Evolutionary conservation across 2,888 invertebrate species (phyloP), one percentile per base, ranked within the genome.

Genomic region (Metellina segmentata): DNA sequence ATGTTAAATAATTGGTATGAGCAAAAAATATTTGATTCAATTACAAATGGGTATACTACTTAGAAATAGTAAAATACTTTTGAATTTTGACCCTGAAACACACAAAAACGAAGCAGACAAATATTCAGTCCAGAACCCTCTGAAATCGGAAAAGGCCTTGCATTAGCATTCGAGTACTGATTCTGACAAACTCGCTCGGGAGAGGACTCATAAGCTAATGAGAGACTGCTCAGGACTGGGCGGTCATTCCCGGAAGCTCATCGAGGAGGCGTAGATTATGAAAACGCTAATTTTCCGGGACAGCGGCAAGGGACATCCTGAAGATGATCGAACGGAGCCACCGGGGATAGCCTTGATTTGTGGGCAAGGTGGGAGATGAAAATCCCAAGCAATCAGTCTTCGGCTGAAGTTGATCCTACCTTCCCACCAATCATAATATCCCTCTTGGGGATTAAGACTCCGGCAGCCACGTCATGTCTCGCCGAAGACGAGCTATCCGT

Each of bases 381-480:
- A 87, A 79, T 69, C 79, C 79, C 6, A 34, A 11, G 20, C 72
- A 51, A 87, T 87, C 79, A 70, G 48, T 85, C 85, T 85, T 69
- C 48, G 13, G 48, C 78, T 51, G 79, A 87, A 51, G 87, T 87
- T 87, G 87, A 87, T 87, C 87, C 87, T 20, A 69, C 81, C 20
- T 79, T 52, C 69, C 79, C 78, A 79, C 87, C 79, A 79, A 87
- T 87, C 87, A 87, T 87, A 87, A 87, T 87, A 78, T 71, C 78
- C 53, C 87, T 51, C 51, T 19, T 7, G 53, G 48, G 87, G 87
- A 87, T 87, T 87, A 87, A 72, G 53, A 69, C 20, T 19, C 74
- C 34, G 49, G 20, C n/a, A 48, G 81, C 70, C 70, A 81, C 70
- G 79, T 34, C 81, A 70, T 34, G 34, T 34, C 34, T 34, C 34